Base-by-base conservation (phyloP, 2,888 invertebrate genomes). In the Eupeodes luniger region DNA sequence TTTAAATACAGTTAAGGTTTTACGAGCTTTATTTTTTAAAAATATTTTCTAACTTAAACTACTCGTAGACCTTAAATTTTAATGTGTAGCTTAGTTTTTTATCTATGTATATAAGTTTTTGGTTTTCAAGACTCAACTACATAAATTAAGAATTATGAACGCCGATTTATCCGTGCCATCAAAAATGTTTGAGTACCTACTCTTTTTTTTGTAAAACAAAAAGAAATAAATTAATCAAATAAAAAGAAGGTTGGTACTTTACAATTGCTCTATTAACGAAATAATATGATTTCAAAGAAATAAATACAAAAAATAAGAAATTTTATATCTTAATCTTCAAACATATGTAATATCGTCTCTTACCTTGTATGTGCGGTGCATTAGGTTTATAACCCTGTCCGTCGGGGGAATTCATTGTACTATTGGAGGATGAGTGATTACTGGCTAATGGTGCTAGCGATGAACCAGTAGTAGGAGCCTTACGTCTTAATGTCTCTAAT, bases 401-500 rank as follows among this genome's bases (percentile, higher is more conserved):
- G 91, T 94, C 94, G 81, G 70, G 70, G 10, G 93, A 92, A 91
- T 92, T 93, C 90, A 93, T 92, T 92, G 93, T 92, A 91, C 93
- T 93, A 91, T 92, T 93, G 90, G 93, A 91, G 89, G 93, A 93
- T 92, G 93, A 92, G 90, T 92, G 93, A 92, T 92, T 92, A 90
- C 91, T 92, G 89, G 91, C 90, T 91, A 92, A 92, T 91, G 93
- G 91, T 91, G 93, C 91, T 90, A 91, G 90, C 19, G 91, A 90
- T 77, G 91, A 19, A 69, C 84, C 76, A 64, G 89, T 76, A 64
- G 88, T 76, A 64, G 95, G 94, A 40, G 90, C 91, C 75, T 92
- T 92, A 90, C 96, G 95, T 91, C 97, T 95, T 93, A 96, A 96
- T 75, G 95, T 94, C 90, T 97, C 97, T 90, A 96, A 94, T 85